Evolutionary conservation across 2,888 invertebrate species (phyloP).

Genomic region (Leptothorax acervorum): DNA sequence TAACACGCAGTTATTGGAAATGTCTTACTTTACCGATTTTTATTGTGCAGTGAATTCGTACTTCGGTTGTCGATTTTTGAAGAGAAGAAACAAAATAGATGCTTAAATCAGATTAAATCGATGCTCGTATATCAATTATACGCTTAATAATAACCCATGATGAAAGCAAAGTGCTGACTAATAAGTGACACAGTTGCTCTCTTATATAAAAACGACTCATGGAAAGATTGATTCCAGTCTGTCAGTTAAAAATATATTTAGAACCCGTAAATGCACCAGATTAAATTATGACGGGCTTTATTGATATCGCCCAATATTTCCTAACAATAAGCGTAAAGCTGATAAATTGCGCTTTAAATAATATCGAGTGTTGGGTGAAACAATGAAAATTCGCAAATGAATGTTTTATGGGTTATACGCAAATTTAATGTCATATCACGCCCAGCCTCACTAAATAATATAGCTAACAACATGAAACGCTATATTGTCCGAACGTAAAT

Average conservation of each 20-base stretch:
- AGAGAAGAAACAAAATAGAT: not conserved
- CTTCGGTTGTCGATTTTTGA: not conserved
- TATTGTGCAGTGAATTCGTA: not conserved
- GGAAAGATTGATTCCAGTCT: slow-evolving; percentile 7
- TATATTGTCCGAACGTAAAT: slow-evolving; percentile 60
- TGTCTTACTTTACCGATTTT: not conserved
- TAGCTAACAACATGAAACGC: slow-evolving; percentile 58
- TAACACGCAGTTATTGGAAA: slow-evolving; percentile 17
- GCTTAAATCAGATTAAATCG: not conserved
- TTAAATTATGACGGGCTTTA: slow-evolving; percentile 51
- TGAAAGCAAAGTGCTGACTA: not conserved
- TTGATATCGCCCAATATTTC: slow-evolving; percentile 51
- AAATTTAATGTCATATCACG: slow-evolving; percentile 54
- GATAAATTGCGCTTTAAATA: slow-evolving; percentile 56
- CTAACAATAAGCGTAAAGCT: slow-evolving; percentile 50
- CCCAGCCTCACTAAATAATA: slow-evolving; percentile 37
- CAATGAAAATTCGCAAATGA: slow-evolving; percentile 56
- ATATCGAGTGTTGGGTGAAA: slow-evolving; percentile 49
- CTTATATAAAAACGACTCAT: not conserved
- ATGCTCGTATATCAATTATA: not conserved
- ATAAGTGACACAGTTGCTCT: not conserved
- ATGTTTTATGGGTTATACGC: slow-evolving; percentile 54
- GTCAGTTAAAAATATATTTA: slow-evolving; percentile 38
- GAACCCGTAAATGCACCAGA: slow-evolving; percentile 29
- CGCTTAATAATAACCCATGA: not conserved